Percentiles rank a stretch among this genome's conserved stretches.
Evolutionary conservation across 2,888 invertebrate species (phyloP).

Genomic region (Apotomis betuletana): DNA sequence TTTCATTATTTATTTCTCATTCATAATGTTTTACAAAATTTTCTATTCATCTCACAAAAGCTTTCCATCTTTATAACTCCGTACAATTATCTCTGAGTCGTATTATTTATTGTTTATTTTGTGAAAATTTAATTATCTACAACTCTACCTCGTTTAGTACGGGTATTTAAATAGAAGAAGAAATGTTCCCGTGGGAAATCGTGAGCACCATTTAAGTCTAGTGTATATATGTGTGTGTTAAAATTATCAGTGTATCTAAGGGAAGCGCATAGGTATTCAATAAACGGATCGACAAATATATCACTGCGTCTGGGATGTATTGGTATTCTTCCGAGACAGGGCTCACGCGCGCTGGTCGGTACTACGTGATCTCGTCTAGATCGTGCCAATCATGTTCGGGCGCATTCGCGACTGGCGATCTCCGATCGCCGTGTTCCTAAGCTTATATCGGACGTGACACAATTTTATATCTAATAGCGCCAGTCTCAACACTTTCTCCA

Average conservation of each 20-base stretch:
- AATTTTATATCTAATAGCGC: slow-evolving; percentile 38
- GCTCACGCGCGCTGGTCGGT: slow-evolving; percentile 18
- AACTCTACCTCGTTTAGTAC: neutral
- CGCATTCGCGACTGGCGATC: slow-evolving; percentile 20
- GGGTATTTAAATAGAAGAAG: too few species aligned
- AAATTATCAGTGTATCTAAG: slow-evolving; percentile 31
- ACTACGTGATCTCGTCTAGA: slow-evolving; percentile 40
- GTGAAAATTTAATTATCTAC: neutral
- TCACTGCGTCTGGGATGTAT: slow-evolving; percentile 16
- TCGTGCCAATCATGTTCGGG: slow-evolving; percentile 41
- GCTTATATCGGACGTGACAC: slow-evolving; percentile 43
- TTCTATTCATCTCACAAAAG: slow-evolving; percentile 8
- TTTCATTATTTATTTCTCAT: slow-evolving; percentile 38
- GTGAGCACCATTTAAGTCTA: slow-evolving; percentile 1
- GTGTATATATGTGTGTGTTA: slow-evolving; percentile 15
- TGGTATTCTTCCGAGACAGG: neutral
- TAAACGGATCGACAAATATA: slow-evolving; percentile 28
- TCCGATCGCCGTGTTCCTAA: slow-evolving; percentile 37
- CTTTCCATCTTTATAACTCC: slow-evolving; percentile 4
- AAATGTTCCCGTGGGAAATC: slow-evolving; percentile 36
- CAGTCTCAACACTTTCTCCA: slow-evolving; percentile 29
- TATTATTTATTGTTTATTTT: neutral
- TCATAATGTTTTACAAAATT: slow-evolving; percentile 25
- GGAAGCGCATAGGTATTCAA: slow-evolving; percentile 32
- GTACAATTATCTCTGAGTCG: neutral